Evolutionary conservation across 2,888 invertebrate species (phyloP), one percentile per base, ranked within the genome.

Genomic region (Drosophila rellima): DNA sequence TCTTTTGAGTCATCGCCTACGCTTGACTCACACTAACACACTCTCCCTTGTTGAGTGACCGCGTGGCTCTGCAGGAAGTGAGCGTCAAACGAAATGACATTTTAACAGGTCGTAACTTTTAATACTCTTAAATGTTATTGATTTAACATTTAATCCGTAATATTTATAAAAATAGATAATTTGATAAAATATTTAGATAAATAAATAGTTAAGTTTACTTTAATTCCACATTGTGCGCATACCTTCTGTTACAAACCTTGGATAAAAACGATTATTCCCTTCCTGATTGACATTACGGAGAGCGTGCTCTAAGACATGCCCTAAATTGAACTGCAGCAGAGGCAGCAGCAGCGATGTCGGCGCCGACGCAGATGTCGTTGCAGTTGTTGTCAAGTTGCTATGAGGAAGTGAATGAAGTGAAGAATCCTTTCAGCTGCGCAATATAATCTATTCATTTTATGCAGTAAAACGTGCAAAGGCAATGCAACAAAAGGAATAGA

Each of bases 401-500:
- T 64, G 59, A 78, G 78, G 78, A 78, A 75, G 79, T 75, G 54
- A 60, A 45, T 69, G 52, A 64, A 64, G 85, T 69, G 45, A 64
- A 64, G 88, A 89, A 88, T 85, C 89, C 85, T 85, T 85, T 85
- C 78, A 85, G 74, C 74, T 89, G 88, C 85, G 69, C 89, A 70
- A 80, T 75, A 85, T 82, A 89, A 89, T 89, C 85, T 75, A 71
- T 82, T 80, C 77, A 86, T 67, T 82, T 84, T 72, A 89, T 85
- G 85, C 88, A 89, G 74, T 64, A 57, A 64, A 65, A 71, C 87
- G 79, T 84, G 62, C 69, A 78, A 56, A 70, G 48, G 50, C 17
- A 65, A 15, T 54, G 45, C 51, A 64, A 67, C 62, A 67, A 68
- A 70, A 67, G 51, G 39, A 51, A 56, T 39, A 48, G 7, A 45